These are phyloP conservation scores for Dolichotis patagonum DNA, from an alignment of 2,113 vertebrate genomes.

Conservation along the genomic window DNA sequence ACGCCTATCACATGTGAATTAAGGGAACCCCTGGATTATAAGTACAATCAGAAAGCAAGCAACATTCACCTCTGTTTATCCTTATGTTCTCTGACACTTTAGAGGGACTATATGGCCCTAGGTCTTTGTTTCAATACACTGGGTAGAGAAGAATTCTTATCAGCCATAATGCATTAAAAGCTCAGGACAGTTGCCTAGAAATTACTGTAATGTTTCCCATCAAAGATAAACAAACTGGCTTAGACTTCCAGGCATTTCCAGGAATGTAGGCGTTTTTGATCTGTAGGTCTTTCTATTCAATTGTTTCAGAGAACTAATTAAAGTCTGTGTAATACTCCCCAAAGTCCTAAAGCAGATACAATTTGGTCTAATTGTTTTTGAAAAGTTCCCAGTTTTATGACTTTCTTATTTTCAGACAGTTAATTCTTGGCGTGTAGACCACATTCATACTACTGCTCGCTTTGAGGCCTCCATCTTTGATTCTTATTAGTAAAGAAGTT, in stretches of 20 bases:
- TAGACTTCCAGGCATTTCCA: constrained; percentile 34
- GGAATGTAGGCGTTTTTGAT: constrained; percentile 41
- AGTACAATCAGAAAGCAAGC: constrained; percentile 39
- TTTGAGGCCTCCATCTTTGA: background rate
- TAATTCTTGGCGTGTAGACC: background rate
- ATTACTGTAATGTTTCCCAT: constrained; percentile 50
- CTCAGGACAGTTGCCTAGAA: constrained; percentile 60
- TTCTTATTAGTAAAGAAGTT: constrained; percentile 4
- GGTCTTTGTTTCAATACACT: constrained; percentile 32
- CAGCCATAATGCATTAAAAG: constrained; percentile 64
- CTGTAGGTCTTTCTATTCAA: background rate
- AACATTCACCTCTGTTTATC: background rate
- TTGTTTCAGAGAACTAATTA: constrained; percentile 54
- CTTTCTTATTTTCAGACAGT: background rate
- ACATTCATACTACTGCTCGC: background rate
- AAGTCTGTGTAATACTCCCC: background rate
- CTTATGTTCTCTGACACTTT: constrained; percentile 67
- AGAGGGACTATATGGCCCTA: background rate
- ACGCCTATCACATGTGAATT: constrained; percentile 50
- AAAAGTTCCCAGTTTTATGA: constrained; percentile 23
- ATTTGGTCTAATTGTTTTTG: background rate
- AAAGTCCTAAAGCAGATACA: background rate
- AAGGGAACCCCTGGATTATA: constrained; percentile 8
- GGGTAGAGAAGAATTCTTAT: background rate
- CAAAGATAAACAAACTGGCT: constrained; percentile 25